Base-by-base conservation (phyloP, 2,888 invertebrate species). In the Acanthococcus lagerstroemiae region DNA sequence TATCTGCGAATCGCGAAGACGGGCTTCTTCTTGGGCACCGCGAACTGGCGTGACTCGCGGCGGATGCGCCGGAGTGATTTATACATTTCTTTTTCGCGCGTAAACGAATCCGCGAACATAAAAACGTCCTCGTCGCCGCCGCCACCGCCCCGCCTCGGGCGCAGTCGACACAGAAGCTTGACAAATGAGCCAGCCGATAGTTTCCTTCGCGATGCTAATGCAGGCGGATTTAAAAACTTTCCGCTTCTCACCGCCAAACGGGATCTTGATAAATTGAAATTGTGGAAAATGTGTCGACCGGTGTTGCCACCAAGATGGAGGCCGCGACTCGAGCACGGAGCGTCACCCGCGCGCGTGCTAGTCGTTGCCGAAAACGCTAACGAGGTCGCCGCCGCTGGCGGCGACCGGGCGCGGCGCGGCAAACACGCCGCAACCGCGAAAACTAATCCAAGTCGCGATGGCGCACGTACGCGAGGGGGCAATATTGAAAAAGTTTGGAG, bases 221-320 rank as follows among this genome's bases (percentile, higher is more conserved):
- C 37, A 5, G 24, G 4, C 24, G 27, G 57, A 57, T 57, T 57
- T 57, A 57, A 57, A 57, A 57, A 57, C 57, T 57, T 57, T 44
- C 6, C 22, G 44, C 57, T 44, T 57, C 24, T 37, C 22, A 12
- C 55, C 27, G 26, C 27, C 37, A 44, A 57, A 44, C 22, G 57
- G 30, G 57, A 57, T 57, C 57, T 57, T 57, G 57, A 57, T 57
- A 57, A 57, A 57, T 57, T 37, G 57, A 57, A 57, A 57, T 24
- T 12, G 26, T 15, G 27, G 26, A 26, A 27, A n/a, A 19, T 9
- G 19, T 57, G 27, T n/a, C 19, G 45, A 37, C 37, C 37, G n/a
- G 15, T 26, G 27, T 27, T 15, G 57, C 57, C 24, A 37, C 57
- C 21, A 37, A 17, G 22, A 27, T 24, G 57, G 44, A 57, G 24